These are phyloP conservation scores for Antedon mediterranea DNA, from an alignment of 53 echinoderm and acorn worm species.

Conservation along the genomic window DNA sequence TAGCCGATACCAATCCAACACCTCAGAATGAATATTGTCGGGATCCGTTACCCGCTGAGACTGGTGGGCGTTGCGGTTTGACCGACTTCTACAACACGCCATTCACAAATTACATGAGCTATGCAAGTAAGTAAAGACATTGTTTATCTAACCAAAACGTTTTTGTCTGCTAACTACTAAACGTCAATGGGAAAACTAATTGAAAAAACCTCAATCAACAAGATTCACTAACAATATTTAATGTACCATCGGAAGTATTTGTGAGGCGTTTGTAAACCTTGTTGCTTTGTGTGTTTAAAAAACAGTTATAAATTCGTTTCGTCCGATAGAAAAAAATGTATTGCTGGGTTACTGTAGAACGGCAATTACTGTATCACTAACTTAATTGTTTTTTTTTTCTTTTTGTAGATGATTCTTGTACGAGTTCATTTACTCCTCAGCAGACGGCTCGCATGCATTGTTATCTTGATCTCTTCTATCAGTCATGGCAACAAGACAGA, in stretches of 20 bases:
- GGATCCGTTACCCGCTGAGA: slow-evolving; percentile 42
- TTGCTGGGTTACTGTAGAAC: too few species aligned
- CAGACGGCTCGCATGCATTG: slow-evolving; percentile 95
- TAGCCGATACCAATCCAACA: slow-evolving; percentile 81
- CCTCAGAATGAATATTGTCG: slow-evolving; percentile 58
- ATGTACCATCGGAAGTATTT: too few species aligned
- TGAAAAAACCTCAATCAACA: background rate
- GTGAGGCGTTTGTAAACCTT: too few species aligned
- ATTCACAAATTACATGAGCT: slow-evolving; percentile 79
- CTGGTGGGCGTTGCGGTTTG: background rate
- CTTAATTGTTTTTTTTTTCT: background rate
- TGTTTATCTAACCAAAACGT: background rate
- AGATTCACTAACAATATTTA: too few species aligned
- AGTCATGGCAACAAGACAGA: slow-evolving; percentile 34
- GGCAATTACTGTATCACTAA: too few species aligned
- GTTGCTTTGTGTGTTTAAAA: too few species aligned
- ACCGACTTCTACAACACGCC: slow-evolving; percentile 61
- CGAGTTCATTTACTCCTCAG: slow-evolving; percentile 61
- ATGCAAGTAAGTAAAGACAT: slow-evolving; percentile 56
- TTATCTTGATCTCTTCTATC: slow-evolving; percentile 71
- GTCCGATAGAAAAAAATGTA: too few species aligned
- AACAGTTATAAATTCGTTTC: too few species aligned
- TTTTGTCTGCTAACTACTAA: background rate
- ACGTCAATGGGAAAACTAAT: background rate
- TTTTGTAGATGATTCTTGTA: slow-evolving; percentile 55